Base-by-base conservation (phyloP, 2,888 invertebrate genomes). In the Cataglyphis cursor region DNA sequence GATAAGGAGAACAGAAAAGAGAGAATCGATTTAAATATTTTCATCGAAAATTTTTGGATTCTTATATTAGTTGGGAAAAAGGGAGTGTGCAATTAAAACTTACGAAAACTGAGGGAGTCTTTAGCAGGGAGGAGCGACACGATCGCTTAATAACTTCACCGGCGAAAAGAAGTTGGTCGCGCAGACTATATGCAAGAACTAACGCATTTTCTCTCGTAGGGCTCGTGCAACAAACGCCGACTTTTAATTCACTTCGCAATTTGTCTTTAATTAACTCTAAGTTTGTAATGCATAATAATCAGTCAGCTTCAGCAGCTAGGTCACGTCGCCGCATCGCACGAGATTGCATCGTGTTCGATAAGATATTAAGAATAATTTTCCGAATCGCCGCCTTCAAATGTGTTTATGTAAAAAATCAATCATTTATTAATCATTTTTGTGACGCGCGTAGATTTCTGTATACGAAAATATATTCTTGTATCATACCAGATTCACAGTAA, bases 241-340 rank as follows among this genome's bases (percentile, higher is more conserved):
- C 78, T 80, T 80, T 80, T 80, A 80, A 80, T 72, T 80, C 72
- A 80, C 78, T 80, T 80, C 72, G 72, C 72, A 80, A 80, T 80
- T 80, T 80, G 59, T 72, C 78, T 80, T 80, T 80, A 80, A 80
- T 80, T 72, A 80, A 80, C 72, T 80, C 59, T 35, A 72, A 80
- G 59, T 80, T 80, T 31, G 72, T 72, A 80, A 80, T 72, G 78
- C 78, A 80, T 80, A 80, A 72, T 80, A 80, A 80, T 70, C 72
- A 70, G 59, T 24, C 57, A 72, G 12, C 31, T 59, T 80, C 44
- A 72, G 21, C 44, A 70, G 72, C 59, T 31, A 21, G 44, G 21
- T 80, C 72, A 80, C 59, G 59, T 80, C 44, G 21, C 35, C 44
- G 59, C 15, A 18, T 51, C 70, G 18, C 57, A 44, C 24, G 35